These are phyloP conservation scores for Spinus pinus DNA, from an alignment of 2,797 vertebrate species.

Conservation along the genomic window DNA sequence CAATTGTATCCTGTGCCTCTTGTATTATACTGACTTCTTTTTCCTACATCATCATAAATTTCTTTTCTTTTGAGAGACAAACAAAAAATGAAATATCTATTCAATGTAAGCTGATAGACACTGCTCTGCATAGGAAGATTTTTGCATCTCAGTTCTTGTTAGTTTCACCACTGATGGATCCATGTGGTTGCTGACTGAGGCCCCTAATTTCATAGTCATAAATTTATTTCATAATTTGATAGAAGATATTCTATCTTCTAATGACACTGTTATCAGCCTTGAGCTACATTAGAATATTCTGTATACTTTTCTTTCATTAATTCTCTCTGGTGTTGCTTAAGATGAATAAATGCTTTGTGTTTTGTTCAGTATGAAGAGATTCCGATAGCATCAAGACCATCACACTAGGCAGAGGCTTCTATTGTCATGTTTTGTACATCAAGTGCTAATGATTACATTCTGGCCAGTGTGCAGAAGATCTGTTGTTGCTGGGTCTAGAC, in stretches of 20 bases:
- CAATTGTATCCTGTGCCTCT: background rate
- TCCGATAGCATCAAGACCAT: background rate
- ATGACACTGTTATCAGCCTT: background rate
- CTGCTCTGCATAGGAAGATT: background rate
- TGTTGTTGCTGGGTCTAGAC: background rate
- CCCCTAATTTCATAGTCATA: background rate
- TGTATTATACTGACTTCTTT: background rate
- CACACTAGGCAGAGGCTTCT: background rate
- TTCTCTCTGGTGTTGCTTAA: background rate
- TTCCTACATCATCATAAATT: background rate
- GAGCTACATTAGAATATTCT: background rate
- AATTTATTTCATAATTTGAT: background rate
- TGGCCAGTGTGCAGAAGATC: background rate
- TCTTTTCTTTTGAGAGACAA: background rate
- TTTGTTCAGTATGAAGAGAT: background rate
- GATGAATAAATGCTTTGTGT: background rate
- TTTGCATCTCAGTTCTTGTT: background rate
- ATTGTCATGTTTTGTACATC: background rate
- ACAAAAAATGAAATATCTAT: background rate
- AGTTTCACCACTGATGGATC: background rate
- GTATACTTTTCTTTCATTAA: background rate
- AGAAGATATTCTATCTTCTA: background rate
- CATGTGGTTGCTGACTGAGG: background rate
- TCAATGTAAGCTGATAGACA: background rate
- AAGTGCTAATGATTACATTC: background rate